Evolutionary conservation across 1,140 invertebrate genomes (phyloP).

Genomic region (Drosophila lacteicornis): DNA sequence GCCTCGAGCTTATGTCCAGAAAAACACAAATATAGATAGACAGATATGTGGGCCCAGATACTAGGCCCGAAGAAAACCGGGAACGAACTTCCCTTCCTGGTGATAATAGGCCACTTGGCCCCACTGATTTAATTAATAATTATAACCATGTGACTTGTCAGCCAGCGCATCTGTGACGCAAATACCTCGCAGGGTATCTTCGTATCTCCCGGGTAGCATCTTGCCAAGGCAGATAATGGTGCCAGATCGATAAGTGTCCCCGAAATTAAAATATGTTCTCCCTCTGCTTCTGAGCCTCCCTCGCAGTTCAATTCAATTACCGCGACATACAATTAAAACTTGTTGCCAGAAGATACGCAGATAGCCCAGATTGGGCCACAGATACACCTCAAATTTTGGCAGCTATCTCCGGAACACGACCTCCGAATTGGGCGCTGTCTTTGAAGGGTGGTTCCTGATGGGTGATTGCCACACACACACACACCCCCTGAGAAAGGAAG

Average conservation of each 20-base stretch:
- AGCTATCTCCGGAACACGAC: constrained; percentile 35
- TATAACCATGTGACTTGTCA: constrained; percentile 77
- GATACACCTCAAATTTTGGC: constrained; percentile 52
- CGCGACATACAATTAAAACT: constrained; percentile 65
- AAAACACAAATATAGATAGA: constrained; percentile 23
- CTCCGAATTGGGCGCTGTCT: constrained; percentile 46
- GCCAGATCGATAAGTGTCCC: constrained; percentile 50
- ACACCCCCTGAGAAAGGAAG: constrained; percentile 18
- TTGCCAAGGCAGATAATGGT: constrained; percentile 38
- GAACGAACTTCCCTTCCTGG: not conserved
- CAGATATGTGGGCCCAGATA: constrained; percentile 34
- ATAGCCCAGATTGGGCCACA: constrained; percentile 36
- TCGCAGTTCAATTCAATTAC: constrained; percentile 73
- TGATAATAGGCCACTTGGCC: constrained; percentile 34
- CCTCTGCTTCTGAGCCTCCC: constrained; percentile 1
- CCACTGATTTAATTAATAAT: constrained; percentile 79
- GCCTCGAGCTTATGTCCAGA: constrained; percentile 10
- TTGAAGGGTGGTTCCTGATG: constrained; percentile 30
- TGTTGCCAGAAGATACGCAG: constrained; percentile 47
- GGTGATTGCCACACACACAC: constrained; percentile 21
- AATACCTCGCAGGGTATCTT: constrained; percentile 21
- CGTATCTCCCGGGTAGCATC: constrained; percentile 64
- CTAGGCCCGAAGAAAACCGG: not conserved
- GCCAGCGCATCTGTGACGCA: constrained; percentile 59
- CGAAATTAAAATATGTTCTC: constrained; percentile 76